Conservation (phyloP, 2,113 vertebrate genomes). For the Collichthys lucidus region DNA sequence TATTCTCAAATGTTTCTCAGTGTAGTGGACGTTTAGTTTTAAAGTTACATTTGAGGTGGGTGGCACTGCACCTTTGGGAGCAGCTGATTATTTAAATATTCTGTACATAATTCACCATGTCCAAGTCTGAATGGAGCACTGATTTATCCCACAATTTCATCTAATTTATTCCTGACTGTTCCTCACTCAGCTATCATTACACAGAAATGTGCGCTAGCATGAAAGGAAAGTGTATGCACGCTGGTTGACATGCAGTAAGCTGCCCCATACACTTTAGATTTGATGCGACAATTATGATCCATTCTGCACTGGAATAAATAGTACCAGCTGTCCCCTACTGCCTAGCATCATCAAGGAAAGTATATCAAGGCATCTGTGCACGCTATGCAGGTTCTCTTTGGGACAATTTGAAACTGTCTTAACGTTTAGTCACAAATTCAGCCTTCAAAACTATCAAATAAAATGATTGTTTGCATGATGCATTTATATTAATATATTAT, state of each 20-base stretch:
- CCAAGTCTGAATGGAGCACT: background rate
- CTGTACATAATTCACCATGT: background rate
- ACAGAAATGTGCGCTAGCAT: background rate
- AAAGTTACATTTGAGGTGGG: background rate
- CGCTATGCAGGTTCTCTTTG: too few species aligned
- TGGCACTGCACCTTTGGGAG: background rate
- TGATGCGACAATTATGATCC: background rate
- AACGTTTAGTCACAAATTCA: conserved; percentile 4
- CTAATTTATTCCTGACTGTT: background rate
- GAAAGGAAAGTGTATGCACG: background rate
- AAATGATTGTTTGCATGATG: too few species aligned
- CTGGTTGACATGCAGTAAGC: background rate
- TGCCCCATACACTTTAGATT: background rate
- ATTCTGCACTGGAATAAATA: background rate
- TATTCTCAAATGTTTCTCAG: background rate
- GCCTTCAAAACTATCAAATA: background rate
- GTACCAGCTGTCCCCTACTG: too few species aligned
- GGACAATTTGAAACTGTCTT: too few species aligned
- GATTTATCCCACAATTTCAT: background rate
- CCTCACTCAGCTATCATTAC: background rate
- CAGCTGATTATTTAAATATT: background rate
- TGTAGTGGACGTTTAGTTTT: background rate
- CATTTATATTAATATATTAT: too few species aligned
- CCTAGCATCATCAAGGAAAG: too few species aligned
- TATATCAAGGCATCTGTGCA: too few species aligned